Evolutionary conservation across 92 coral and sea anemone genomes (phyloP).

Genomic region (Bergia sp.): DNA sequence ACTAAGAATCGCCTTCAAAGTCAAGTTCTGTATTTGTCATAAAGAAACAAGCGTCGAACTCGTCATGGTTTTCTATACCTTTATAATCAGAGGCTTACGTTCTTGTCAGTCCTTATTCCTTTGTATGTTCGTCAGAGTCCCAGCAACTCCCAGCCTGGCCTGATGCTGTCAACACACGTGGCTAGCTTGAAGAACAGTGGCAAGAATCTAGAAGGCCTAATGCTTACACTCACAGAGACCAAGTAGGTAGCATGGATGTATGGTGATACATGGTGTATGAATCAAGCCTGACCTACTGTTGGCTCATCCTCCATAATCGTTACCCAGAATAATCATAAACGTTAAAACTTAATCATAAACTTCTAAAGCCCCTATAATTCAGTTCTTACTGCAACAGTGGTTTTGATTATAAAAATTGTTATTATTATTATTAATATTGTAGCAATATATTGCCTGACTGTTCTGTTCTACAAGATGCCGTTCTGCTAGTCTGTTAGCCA

Average conservation of each 20-base stretch:
- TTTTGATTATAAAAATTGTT: too few species aligned
- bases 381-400: too few species aligned
- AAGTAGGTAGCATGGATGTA: slow-evolving; percentile 45
- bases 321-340: too few species aligned
- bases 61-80: not conserved
- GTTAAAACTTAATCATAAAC: too few species aligned
- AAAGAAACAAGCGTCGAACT: too few species aligned
- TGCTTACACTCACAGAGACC: slow-evolving; percentile 77
- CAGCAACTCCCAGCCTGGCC: slow-evolving; percentile 82
- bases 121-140: slow-evolving; percentile 57
- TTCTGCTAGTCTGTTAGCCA: not conserved
- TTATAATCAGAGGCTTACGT: not conserved
- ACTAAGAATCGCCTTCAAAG: not conserved
- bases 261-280: not conserved
- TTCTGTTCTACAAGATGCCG: too few species aligned
- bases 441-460: too few species aligned
- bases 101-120: not conserved
- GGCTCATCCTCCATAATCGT: too few species aligned
- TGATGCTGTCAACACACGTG: slow-evolving; percentile 85
- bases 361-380: too few species aligned
- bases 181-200: slow-evolving; percentile 73
- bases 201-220: slow-evolving; percentile 76
- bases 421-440: too few species aligned
- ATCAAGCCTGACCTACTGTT: not conserved
- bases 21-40: not conserved